phyloP scores from a whole-genome alignment of 2,797 vertebrate species.

The Kryptolebias ocellatus region DNA sequence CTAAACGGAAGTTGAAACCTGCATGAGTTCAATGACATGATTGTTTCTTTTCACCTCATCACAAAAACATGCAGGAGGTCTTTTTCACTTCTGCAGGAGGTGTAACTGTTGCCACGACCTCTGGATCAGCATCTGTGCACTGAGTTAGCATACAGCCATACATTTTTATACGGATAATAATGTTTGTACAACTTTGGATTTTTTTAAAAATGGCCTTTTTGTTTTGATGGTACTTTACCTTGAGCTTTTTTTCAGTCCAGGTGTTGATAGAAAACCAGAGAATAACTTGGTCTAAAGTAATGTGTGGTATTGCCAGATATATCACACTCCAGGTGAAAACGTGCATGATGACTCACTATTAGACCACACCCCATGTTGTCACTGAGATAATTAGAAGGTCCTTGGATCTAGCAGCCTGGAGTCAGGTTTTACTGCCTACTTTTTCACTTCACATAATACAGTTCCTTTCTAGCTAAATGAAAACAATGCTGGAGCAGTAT shows the following conservation, averaged over 20 bases:
- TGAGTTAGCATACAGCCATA: constrained; percentile 25
- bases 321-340: constrained; percentile 68
- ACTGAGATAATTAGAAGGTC: constrained; percentile 74
- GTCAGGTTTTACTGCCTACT: constrained; percentile 64
- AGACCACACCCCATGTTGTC: constrained; percentile 71
- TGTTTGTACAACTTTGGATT: constrained; percentile 48
- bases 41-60: constrained; percentile 80
- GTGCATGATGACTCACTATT: constrained; percentile 66
- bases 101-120: constrained; percentile 83
- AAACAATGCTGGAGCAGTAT: constrained; percentile 56
- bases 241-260: constrained; percentile 46
- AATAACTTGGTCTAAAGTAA: constrained; percentile 38
- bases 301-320: constrained; percentile 76
- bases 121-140: constrained; percentile 54
- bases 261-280: constrained; percentile 57
- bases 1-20: constrained; percentile 80
- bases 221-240: constrained; percentile 56
- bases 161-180: constrained; percentile 21
- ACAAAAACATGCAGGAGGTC: constrained; percentile 80
- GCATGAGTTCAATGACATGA: constrained; percentile 72
- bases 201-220: constrained; percentile 24
- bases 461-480: constrained; percentile 29
- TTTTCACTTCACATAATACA: constrained; percentile 54
- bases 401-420: constrained; percentile 65
- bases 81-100: constrained; percentile 83